These are phyloP conservation scores for Eurystomus gularis DNA, from an alignment of 2,113 vertebrate species.

Conservation along the genomic window DNA sequence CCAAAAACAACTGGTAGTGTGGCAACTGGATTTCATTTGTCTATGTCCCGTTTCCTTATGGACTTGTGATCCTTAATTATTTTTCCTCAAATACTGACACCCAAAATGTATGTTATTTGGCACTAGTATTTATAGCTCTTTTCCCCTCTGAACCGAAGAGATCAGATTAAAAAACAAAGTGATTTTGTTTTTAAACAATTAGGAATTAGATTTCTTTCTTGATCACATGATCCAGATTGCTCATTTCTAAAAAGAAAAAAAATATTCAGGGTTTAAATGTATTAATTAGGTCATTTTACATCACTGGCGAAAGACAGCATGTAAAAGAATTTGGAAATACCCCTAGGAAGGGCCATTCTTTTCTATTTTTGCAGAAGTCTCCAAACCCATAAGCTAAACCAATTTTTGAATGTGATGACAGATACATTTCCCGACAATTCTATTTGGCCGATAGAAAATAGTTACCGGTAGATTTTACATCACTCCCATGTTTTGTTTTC, in stretches of 20 bases:
- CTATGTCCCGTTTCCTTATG: neutral
- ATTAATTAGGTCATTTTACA: neutral
- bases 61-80: neutral
- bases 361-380: neutral
- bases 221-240: neutral
- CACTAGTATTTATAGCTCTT: neutral
- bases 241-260: neutral
- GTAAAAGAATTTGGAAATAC: neutral
- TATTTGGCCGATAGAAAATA: neutral
- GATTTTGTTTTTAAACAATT: neutral
- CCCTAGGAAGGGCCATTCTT: neutral
- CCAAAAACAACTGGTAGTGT: neutral
- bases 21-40: neutral
- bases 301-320: neutral
- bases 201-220: neutral
- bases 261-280: neutral
- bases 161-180: neutral
- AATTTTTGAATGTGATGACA: constrained; percentile 41
- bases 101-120: neutral
- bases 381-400: constrained; percentile 11
- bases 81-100: neutral
- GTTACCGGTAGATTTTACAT: constrained; percentile 26
- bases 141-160: neutral
- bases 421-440: constrained; percentile 17
- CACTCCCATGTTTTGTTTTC: constrained; percentile 35